Conservation (phyloP, 1,140 invertebrate species). For the Drosophila teissieri region DNA sequence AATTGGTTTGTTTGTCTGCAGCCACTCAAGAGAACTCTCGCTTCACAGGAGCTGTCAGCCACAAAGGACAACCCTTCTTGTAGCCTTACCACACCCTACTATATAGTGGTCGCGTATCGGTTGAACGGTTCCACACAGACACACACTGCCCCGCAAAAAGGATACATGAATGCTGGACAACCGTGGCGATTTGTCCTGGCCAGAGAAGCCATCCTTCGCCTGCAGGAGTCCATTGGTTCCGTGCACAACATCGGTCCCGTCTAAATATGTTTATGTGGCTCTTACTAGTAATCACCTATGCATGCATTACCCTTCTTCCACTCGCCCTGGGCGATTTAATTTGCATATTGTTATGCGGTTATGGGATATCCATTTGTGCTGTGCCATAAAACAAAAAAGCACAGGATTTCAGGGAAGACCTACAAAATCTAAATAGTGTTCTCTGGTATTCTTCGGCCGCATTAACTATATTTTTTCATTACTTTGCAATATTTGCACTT, state of each 20-base stretch:
- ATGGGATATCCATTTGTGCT: not conserved
- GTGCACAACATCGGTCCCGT: constrained; percentile 16
- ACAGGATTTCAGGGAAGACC: not conserved
- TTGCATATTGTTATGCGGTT: constrained; percentile 23
- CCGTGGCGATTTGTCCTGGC: not conserved
- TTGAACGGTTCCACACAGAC: constrained; percentile 23
- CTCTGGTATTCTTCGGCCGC: not conserved
- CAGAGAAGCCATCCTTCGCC: constrained; percentile 13
- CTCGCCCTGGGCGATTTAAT: constrained; percentile 3
- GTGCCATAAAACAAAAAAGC: not conserved
- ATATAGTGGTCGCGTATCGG: constrained; percentile 32
- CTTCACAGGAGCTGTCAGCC: constrained; percentile 46
- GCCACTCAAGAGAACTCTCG: constrained; percentile 50
- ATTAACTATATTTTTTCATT: not conserved
- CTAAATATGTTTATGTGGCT: constrained; percentile 31
- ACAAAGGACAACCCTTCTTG: constrained; percentile 31
- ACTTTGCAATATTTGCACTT: too few relatives aligned
- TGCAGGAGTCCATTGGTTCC: constrained; percentile 32
- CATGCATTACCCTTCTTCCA: constrained; percentile 8
- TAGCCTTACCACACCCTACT: not conserved
- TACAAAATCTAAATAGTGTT: not conserved
- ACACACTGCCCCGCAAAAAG: constrained; percentile 3
- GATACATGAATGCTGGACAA: constrained; percentile 13
- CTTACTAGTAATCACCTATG: constrained; percentile 31
- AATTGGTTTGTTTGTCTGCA: constrained; percentile 56